Conservation (phyloP, 2,888 invertebrate genomes). For the Drosophila emarginata region DNA sequence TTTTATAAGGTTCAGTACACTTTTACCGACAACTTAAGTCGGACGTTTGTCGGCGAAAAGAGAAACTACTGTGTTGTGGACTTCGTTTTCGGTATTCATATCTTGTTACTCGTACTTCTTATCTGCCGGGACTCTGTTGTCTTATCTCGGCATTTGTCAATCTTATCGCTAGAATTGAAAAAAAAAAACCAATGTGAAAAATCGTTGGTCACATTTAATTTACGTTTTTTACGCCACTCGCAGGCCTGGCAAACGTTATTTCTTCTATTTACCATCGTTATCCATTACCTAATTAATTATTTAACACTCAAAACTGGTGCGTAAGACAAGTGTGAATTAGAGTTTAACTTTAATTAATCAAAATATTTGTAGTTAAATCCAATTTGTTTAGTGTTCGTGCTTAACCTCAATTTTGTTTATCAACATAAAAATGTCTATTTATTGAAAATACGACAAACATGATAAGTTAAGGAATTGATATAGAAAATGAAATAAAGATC, state of each 20-base stretch:
- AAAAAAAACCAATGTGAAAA: slow-evolving; percentile 26
- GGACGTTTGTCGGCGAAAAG: slow-evolving; percentile 19
- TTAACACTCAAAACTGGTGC: background rate
- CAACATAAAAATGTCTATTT: background rate
- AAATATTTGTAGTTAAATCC: background rate
- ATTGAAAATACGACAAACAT: background rate
- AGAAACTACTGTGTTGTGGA: slow-evolving; percentile 8
- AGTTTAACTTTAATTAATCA: background rate
- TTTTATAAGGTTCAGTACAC: slow-evolving; percentile 33
- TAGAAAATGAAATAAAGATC: background rate
- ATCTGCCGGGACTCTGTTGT: slow-evolving; percentile 24
- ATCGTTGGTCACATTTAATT: slow-evolving; percentile 31
- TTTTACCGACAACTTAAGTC: slow-evolving; percentile 35
- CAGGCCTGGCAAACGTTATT: background rate
- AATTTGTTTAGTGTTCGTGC: background rate
- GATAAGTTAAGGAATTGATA: background rate
- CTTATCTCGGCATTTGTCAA: slow-evolving; percentile 34
- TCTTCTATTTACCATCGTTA: background rate
- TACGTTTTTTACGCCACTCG: background rate
- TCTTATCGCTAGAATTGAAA: slow-evolving; percentile 30
- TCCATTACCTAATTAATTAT: background rate
- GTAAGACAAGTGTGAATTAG: background rate
- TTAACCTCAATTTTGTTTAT: background rate
- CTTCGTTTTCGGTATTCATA: slow-evolving; percentile 12
- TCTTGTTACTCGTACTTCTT: slow-evolving; percentile 38